Evolutionary conservation across 2,888 invertebrate species (phyloP).

Genomic region (Corbicula japonica): DNA sequence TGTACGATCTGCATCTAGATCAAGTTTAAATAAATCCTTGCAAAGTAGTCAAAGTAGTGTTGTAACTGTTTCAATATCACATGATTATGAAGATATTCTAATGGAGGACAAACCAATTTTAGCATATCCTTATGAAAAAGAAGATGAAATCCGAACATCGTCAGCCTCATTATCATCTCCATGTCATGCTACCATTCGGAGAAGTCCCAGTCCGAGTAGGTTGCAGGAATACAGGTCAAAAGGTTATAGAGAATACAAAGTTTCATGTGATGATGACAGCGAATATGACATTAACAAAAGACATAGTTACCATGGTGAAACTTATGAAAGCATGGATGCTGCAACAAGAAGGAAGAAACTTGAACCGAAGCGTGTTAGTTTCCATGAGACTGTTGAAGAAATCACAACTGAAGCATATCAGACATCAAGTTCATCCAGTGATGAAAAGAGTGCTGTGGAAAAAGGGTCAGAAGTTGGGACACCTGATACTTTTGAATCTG

Average conservation of each 20-base stretch:
- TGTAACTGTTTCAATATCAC: constrained; percentile 60
- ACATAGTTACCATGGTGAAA: constrained; percentile 66
- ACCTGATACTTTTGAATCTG: constrained; percentile 55
- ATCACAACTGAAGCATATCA: constrained; percentile 61
- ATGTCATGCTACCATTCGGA: constrained; percentile 57
- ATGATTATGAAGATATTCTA: constrained; percentile 63
- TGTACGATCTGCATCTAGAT: constrained; percentile 28
- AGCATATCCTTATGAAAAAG: constrained; percentile 38
- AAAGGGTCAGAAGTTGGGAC: constrained; percentile 54
- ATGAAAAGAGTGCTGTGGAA: constrained; percentile 52
- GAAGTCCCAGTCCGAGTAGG: constrained; percentile 61
- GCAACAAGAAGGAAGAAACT: constrained; percentile 47
- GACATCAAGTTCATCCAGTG: constrained; percentile 62
- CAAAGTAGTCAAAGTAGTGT: constrained; percentile 43
- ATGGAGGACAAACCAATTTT: constrained; percentile 63
- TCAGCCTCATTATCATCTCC: constrained; percentile 10
- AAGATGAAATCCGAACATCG: constrained; percentile 30
- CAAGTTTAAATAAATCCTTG: constrained; percentile 29
- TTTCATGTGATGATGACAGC: constrained; percentile 33
- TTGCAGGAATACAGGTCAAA: constrained; percentile 53
- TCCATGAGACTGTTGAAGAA: constrained; percentile 74
- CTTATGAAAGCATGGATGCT: constrained; percentile 41
- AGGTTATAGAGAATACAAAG: constrained; percentile 49
- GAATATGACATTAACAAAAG: constrained; percentile 44
- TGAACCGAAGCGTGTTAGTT: constrained; percentile 77